Conservation (phyloP, 2,888 invertebrate species). For the Nipponacmea schrenckii region DNA sequence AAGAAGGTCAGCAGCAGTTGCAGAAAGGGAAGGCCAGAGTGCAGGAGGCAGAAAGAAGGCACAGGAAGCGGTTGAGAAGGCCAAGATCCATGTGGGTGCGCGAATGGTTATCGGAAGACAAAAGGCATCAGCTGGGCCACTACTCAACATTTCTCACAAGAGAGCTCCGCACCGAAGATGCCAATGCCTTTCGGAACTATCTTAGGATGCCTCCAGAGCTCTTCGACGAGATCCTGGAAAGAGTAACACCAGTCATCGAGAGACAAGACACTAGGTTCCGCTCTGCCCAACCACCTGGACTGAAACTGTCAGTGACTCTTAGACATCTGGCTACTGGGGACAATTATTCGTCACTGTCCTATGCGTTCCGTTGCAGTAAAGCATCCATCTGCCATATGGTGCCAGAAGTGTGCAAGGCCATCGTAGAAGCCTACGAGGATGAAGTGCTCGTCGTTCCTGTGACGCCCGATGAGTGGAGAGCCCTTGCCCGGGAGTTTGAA, state of each 20-base stretch:
- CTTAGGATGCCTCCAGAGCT: slow-evolving; percentile 38
- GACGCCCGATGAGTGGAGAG: slow-evolving; percentile 25
- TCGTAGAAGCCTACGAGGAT: slow-evolving; percentile 28
- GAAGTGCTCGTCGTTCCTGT: slow-evolving; percentile 30
- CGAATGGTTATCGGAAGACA: too few species aligned
- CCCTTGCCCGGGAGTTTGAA: slow-evolving; percentile 19
- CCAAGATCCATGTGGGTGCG: too few species aligned
- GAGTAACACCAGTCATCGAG: slow-evolving; percentile 14
- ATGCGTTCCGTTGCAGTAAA: slow-evolving; percentile 32
- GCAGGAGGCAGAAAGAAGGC: too few species aligned
- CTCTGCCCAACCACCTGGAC: slow-evolving; percentile 30
- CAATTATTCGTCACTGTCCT: slow-evolving; percentile 33
- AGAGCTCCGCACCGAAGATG: too few species aligned
- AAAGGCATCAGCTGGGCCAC: too few species aligned
- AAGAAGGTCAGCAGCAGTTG: too few species aligned
- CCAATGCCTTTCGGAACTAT: slow-evolving; percentile 36
- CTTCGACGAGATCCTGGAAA: slow-evolving; percentile 29
- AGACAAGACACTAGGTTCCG: slow-evolving; percentile 22
- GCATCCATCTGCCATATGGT: slow-evolving; percentile 35
- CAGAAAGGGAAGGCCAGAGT: too few species aligned
- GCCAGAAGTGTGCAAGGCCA: slow-evolving; percentile 35
- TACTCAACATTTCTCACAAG: too few species aligned
- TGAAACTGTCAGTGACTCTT: slow-evolving; percentile 29
- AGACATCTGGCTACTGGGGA: slow-evolving; percentile 37
- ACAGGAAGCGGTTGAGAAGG: too few species aligned